Conservation (phyloP, 2,113 vertebrate genomes). For the Sceloporus undulatus region DNA sequence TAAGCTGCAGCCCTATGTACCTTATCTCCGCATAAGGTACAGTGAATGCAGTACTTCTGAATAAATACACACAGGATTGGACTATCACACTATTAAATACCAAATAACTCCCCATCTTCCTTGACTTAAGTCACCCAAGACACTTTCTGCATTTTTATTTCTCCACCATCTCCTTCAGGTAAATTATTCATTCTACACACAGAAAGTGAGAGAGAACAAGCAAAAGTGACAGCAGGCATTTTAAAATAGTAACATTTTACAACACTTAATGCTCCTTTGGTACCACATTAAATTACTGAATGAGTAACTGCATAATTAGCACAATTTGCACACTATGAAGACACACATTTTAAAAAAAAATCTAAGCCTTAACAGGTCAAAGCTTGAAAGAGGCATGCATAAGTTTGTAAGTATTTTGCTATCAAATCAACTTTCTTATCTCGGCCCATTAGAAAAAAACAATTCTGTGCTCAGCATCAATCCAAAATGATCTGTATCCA, state of each 20-base stretch:
- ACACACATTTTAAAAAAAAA: conserved; percentile 21
- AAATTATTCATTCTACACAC: not conserved
- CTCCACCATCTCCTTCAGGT: not conserved
- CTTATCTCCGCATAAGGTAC: not conserved
- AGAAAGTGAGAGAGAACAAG: not conserved
- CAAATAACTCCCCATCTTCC: accelerated
- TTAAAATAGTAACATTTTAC: conserved; percentile 22
- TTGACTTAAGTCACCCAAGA: not conserved
- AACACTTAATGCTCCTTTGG: conserved; percentile 10
- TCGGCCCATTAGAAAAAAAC: conserved; percentile 10
- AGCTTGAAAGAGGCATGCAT: not conserved
- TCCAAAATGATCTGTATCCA: not conserved
- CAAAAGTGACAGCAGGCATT: not conserved
- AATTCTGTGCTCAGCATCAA: conserved; percentile 35
- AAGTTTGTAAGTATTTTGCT: conserved; percentile 28
- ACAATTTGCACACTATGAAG: conserved; percentile 23
- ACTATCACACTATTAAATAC: not conserved
- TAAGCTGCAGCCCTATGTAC: not conserved
- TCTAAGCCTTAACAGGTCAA: not conserved
- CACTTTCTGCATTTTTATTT: not conserved
- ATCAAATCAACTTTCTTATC: conserved; percentile 49
- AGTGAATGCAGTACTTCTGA: not conserved
- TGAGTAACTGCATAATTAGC: not conserved
- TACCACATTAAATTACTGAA: not conserved
- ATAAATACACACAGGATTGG: not conserved